Evolutionary conservation across 1,140 invertebrate species (phyloP).

Genomic region (Sycophila sp.): DNA sequence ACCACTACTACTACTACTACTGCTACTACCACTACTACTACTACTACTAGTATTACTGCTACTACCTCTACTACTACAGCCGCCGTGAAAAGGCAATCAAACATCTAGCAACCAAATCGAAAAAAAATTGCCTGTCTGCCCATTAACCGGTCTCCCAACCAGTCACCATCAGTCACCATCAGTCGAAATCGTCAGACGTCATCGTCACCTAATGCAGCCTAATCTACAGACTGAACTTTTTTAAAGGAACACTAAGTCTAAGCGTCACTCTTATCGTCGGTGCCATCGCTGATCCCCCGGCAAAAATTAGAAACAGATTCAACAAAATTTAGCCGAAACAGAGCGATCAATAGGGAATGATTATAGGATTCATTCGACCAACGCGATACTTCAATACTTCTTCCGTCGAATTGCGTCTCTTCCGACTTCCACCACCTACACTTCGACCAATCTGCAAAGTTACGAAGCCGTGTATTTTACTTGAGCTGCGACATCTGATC

Average conservation of each 20-base stretch:
- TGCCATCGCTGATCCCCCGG: neutral
- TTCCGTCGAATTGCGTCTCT: slow-evolving; percentile 57
- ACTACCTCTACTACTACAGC: slow-evolving; percentile 59
- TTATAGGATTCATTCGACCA: slow-evolving; percentile 29
- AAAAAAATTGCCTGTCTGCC: slow-evolving; percentile 65
- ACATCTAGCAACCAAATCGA: slow-evolving; percentile 59
- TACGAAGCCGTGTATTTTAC: slow-evolving; percentile 57
- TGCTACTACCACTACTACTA: slow-evolving; percentile 5
- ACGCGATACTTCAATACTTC: slow-evolving; percentile 39
- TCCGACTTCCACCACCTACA: slow-evolving; percentile 57
- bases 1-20: slow-evolving; percentile 17
- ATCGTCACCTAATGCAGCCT: slow-evolving; percentile 53
- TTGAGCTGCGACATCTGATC: slow-evolving; percentile 60
- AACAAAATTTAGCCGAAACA: no score
- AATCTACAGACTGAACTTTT: slow-evolving; percentile 61
- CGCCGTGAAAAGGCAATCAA: slow-evolving; percentile 60
- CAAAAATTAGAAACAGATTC: slow-evolving; percentile 49
- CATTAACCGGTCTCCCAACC: slow-evolving; percentile 67
- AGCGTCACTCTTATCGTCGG: slow-evolving; percentile 50
- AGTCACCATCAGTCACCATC: slow-evolving; percentile 63
- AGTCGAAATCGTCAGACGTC: slow-evolving; percentile 33
- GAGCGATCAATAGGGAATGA: slow-evolving; percentile 46
- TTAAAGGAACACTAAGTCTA: slow-evolving; percentile 45
- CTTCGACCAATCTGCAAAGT: slow-evolving; percentile 59
- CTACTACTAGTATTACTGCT: slow-evolving; percentile 50